These are phyloP conservation scores for Agapornis roseicollis DNA, from an alignment of 2,113 vertebrate genomes.

Conservation along the genomic window DNA sequence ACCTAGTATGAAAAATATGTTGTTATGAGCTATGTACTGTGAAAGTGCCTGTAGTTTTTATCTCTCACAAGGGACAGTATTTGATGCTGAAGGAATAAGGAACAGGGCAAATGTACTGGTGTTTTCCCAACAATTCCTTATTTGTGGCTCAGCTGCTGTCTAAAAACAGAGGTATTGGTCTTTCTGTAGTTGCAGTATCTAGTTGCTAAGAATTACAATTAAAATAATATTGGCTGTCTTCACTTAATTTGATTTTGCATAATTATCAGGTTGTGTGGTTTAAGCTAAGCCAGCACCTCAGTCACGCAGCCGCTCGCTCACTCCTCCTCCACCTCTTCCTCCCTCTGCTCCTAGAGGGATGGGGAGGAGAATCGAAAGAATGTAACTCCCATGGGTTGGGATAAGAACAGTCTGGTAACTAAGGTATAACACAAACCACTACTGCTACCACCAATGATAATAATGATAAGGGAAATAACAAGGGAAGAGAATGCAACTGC, in stretches of 20 bases:
- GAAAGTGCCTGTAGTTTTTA: background rate
- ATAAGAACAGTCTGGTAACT: no score
- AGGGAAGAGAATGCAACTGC: no score
- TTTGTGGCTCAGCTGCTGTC: background rate
- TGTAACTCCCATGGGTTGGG: no score
- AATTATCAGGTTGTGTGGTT: background rate
- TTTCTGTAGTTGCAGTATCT: background rate
- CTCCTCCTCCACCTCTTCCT: no score
- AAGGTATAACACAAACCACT: no score
- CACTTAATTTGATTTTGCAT: background rate
- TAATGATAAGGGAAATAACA: no score
- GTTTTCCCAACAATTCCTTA: background rate
- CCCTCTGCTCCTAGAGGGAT: no score
- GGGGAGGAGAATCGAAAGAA: no score
- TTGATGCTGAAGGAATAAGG: background rate
- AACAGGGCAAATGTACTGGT: background rate
- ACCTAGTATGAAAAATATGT: background rate
- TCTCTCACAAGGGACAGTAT: background rate
- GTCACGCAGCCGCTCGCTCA: no score
- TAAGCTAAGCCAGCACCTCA: no score
- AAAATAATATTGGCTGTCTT: background rate
- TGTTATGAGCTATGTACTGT: accelerated
- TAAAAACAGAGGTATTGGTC: background rate
- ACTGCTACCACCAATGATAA: no score
- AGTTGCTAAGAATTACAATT: background rate